Base-by-base conservation (phyloP, 2,797 vertebrate species). In the Channa striata region DNA sequence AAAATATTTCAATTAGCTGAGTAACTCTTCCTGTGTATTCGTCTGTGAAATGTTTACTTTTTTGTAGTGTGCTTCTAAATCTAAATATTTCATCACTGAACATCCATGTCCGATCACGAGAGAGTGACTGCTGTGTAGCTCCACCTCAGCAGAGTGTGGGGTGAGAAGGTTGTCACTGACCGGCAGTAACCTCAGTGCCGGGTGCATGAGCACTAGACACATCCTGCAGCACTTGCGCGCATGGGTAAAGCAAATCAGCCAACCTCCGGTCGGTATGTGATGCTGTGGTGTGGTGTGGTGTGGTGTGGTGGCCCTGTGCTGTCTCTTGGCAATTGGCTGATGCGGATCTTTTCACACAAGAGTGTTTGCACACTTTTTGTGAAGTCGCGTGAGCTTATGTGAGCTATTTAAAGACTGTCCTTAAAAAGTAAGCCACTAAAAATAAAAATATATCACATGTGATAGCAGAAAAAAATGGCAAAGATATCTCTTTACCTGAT, bases 281-380 rank as follows among this genome's bases (percentile, higher is more conserved):
- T 20, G 44, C 74, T 64, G 83, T 89, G n/a, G n/a, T n/a, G n/a
- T n/a, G n/a, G n/a, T n/a, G n/a, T n/a, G 90, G 84, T 59, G 84
- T 89, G 90, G 86, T 58, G 89, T 58, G 85, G 78, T 85, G 30
- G 42, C 34, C 58, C 20, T 51, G 73, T 20, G 11, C 44, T 59
- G 65, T 78, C 77, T 68, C 58, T 0, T 61, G 40, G 72, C 48
- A 50, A 91, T 93, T 92, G 90, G 89, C 74, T 86, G 71, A 78
- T 59, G 50, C 36, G n/a, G 59, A 77, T 90, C 87, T 83, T 77
- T 76, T 87, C 59, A 90, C 68, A 90, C 65, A 1, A 49, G 68
- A 58, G 47, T 33, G 40, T 73, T 54, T 48, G 13, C 48, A 51
- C 56, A 65, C 54, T 49, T 68, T 69, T 53, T 17, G 7, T 80